Conservation (phyloP, 2,888 invertebrate species). For the Caenorhabditis sp. region DNA sequence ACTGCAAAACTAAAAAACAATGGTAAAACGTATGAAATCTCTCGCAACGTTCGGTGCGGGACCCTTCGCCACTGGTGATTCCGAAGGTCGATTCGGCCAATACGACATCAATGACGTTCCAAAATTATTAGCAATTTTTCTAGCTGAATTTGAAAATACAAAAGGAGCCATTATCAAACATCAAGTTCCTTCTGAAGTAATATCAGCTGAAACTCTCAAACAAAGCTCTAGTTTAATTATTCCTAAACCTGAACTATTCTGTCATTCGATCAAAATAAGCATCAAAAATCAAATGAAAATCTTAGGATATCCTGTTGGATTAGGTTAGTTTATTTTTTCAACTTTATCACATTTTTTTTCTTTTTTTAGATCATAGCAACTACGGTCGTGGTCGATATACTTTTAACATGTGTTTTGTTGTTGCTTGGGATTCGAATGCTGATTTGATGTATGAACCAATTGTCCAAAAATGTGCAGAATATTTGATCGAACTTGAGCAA, state of each 20-base stretch:
- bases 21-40: conserved; percentile 39
- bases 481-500: conserved; percentile 65
- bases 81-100: conserved; percentile 42
- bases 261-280: conserved; percentile 57
- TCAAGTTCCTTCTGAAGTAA: conserved; percentile 48
- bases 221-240: conserved; percentile 44
- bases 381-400: conserved; percentile 53
- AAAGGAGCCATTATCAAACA: conserved; percentile 59
- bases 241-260: conserved; percentile 50
- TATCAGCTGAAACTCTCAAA: neutral
- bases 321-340: conserved; percentile 41
- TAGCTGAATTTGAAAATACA: conserved; percentile 65
- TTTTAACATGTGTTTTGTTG: conserved; percentile 70
- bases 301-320: conserved; percentile 67
- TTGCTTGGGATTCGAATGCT: conserved; percentile 44
- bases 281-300: conserved; percentile 59
- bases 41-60: conserved; percentile 41
- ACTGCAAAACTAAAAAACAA: conserved; percentile 11
- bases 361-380: conserved; percentile 23
- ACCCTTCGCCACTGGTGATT: conserved; percentile 39
- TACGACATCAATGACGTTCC: conserved; percentile 49
- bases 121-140: conserved; percentile 61
- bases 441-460: conserved; percentile 69
- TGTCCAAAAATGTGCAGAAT: conserved; percentile 68
- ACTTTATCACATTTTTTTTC: neutral